Evolutionary conservation across 1,140 invertebrate genomes (phyloP).

Genomic region (Aphidius ervi): DNA sequence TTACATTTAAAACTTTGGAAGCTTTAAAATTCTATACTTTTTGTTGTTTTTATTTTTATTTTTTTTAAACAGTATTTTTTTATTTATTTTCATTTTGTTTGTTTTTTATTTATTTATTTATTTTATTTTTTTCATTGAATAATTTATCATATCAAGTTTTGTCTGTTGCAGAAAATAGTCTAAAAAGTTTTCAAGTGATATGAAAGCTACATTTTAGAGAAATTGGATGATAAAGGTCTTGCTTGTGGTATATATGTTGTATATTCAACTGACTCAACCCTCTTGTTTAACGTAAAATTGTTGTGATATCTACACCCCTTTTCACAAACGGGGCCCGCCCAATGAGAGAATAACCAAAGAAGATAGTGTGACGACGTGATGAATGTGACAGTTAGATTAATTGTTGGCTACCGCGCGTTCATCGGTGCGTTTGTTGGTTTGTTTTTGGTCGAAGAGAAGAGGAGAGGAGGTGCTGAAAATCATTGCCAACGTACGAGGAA

Average conservation of each 20-base stretch:
- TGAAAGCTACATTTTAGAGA: constrained; percentile 36
- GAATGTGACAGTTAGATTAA: constrained; percentile 45
- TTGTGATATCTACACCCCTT: constrained; percentile 13
- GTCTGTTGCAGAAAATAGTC: constrained; percentile 4
- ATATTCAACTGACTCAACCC: constrained; percentile 2
- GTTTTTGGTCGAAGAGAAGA: neutral
- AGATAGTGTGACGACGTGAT: constrained; percentile 22
- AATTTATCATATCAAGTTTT: neutral
- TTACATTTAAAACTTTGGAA: constrained; percentile 16
- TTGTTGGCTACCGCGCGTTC: constrained; percentile 35
- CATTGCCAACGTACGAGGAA: too few species aligned
- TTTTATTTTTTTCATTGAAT: too few species aligned
- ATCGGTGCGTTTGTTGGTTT: constrained; percentile 16
- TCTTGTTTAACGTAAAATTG: constrained; percentile 30
- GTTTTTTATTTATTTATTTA: neutral
- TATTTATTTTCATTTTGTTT: neutral
- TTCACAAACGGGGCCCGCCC: constrained; percentile 38
- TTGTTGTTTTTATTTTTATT: neutral
- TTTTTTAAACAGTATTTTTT: neutral
- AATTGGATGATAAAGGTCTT: constrained; percentile 38
- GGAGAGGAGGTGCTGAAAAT: too few species aligned
- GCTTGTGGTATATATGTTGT: neutral
- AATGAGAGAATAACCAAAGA: constrained; percentile 29
- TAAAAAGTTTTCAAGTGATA: constrained; percentile 23
- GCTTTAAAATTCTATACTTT: too few species aligned